Percentiles rank a stretch among this genome's conserved stretches.
Conservation (phyloP, 2,113 vertebrate species). For the Hippocampus comes region DNA sequence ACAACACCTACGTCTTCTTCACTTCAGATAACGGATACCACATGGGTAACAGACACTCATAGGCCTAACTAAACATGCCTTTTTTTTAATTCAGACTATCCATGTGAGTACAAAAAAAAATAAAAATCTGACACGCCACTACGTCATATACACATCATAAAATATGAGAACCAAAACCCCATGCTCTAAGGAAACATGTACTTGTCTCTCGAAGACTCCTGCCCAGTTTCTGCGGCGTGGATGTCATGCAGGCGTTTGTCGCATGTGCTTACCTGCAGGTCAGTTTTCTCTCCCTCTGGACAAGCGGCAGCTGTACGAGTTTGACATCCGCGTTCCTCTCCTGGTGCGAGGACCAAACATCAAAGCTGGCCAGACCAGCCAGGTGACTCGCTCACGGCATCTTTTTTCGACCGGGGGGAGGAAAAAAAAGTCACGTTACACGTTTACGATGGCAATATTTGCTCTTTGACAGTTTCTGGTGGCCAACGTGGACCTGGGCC, state of each 20-base stretch:
- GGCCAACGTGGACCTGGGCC: conserved; percentile 92
- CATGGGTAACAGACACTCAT: conserved; percentile 73
- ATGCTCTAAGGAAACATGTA: too few relatives aligned
- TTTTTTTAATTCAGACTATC: not conserved
- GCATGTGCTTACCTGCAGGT: conserved; percentile 65
- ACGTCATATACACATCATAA: too few relatives aligned
- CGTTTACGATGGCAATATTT: not conserved
- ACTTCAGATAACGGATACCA: conserved; percentile 98
- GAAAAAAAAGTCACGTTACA: too few relatives aligned
- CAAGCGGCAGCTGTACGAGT: conserved; percentile 96
- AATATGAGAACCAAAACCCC: too few relatives aligned
- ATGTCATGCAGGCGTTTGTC: not conserved
- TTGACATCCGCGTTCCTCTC: conserved; percentile 94
- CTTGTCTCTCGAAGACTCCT: too few relatives aligned
- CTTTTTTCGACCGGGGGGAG: too few relatives aligned
- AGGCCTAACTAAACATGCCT: too few relatives aligned
- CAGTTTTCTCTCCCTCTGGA: conserved; percentile 97
- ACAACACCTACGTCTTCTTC: conserved; percentile 91
- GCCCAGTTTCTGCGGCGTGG: not conserved
- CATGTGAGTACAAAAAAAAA: too few relatives aligned
- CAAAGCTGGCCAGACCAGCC: conserved; percentile 87
- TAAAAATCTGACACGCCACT: too few relatives aligned
- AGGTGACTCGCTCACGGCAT: conserved; percentile 63
- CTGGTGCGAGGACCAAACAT: conserved; percentile 92
- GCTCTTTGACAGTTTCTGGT: conserved; percentile 78